Evolutionary conservation across 2,113 vertebrate genomes (phyloP).

Genomic region (Callionymus lyra): DNA sequence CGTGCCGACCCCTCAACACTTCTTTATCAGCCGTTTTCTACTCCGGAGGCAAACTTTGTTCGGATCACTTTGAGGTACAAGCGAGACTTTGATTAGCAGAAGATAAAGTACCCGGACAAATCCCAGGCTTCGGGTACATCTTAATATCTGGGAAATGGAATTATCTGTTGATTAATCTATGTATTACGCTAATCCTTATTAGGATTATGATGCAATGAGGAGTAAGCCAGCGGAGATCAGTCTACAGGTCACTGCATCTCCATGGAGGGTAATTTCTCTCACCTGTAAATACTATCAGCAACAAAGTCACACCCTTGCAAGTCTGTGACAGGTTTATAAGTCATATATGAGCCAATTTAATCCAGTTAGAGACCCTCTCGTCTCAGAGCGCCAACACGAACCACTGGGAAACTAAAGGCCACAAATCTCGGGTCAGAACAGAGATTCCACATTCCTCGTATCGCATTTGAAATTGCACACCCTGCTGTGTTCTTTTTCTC

Average conservation of each 20-base stretch:
- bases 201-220: slow-evolving; percentile 10
- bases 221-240: slow-evolving; percentile 17
- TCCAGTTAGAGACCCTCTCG: slow-evolving; percentile 39
- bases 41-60: slow-evolving; percentile 4
- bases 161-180: slow-evolving; percentile 40
- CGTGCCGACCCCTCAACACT: no score
- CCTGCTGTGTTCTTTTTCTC: slow-evolving; percentile 17
- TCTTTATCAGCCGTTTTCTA: no score
- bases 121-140: slow-evolving; percentile 7
- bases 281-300: no score
- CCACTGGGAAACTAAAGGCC: slow-evolving; percentile 14
- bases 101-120: slow-evolving; percentile 5
- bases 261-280: slow-evolving; percentile 8
- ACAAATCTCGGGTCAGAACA: slow-evolving; percentile 21
- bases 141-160: slow-evolving; percentile 9
- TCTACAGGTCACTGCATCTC: slow-evolving; percentile 26
- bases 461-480: slow-evolving; percentile 37
- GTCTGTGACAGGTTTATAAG: slow-evolving; percentile 36
- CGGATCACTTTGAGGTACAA: slow-evolving; percentile 8
- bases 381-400: slow-evolving; percentile 39
- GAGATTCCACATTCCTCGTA: slow-evolving; percentile 42
- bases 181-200: slow-evolving; percentile 29
- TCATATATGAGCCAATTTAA: slow-evolving; percentile 23
- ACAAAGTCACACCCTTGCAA: slow-evolving; percentile 9
- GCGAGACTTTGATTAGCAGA: slow-evolving; percentile 18